phyloP scores from a whole-genome alignment of 1,140 invertebrate genomes.

The Tetranychus urticae region DNA sequence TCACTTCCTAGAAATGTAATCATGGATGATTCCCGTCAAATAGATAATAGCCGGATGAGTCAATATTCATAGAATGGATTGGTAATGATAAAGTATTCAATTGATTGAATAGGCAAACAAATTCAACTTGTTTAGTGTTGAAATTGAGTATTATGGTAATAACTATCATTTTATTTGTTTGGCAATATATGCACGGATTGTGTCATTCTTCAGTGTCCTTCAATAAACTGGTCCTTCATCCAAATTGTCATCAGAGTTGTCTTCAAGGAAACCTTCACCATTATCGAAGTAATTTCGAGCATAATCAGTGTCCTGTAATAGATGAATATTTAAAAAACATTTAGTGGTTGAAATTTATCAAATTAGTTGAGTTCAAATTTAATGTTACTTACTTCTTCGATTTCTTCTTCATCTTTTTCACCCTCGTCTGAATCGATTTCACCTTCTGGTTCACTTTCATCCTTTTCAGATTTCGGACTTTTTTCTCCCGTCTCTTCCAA shows the following conservation, averaged over 20 bases:
- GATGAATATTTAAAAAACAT: background rate
- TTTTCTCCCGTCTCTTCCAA: conserved; percentile 11
- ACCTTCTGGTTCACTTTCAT: background rate
- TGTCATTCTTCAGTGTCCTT: background rate
- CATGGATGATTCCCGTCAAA: too few species aligned
- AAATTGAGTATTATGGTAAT: too few species aligned
- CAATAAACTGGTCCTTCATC: conserved; percentile 35
- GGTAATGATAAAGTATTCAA: too few species aligned
- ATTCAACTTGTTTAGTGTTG: too few species aligned
- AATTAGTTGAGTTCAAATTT: background rate
- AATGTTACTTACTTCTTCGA: conserved; percentile 31
- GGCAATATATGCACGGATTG: background rate
- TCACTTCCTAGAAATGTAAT: too few species aligned
- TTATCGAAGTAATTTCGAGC: conserved; percentile 62
- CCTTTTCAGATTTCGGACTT: background rate
- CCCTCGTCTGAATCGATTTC: background rate
- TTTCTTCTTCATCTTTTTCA: conserved; percentile 21
- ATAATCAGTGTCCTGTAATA: conserved; percentile 39
- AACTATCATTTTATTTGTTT: too few species aligned
- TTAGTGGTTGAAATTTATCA: background rate
- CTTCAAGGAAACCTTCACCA: conserved; percentile 54
- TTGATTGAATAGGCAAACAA: too few species aligned
- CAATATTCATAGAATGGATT: too few species aligned
- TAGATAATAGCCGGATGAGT: background rate
- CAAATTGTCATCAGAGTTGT: conserved; percentile 46